Evolutionary conservation across 2,113 vertebrate species (phyloP), one percentile per base, ranked within the genome.

Genomic region (Podarcis muralis): DNA sequence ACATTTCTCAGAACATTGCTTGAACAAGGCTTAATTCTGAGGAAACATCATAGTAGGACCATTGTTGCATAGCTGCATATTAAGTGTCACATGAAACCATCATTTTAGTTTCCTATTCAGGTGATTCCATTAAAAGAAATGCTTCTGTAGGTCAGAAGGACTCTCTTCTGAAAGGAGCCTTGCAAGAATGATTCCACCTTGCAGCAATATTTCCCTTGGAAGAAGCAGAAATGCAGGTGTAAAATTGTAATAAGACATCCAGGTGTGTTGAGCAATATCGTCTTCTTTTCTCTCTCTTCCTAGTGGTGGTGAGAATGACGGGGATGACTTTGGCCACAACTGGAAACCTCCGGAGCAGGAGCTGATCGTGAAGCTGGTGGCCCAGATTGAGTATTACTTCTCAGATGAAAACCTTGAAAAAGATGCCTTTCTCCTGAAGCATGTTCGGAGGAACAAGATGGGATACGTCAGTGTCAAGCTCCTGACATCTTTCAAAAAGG

Each of bases 401-500:
- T 99, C 99, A 0, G 98, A 99, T 68, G 98, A 99, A 83, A 99
- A 99, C 96, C 97, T 99, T 92, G 98, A 99, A 95, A 99, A 98
- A 72, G 99, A 99, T 0, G 98, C 99, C 92, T 99, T 99, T 93
- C 97, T 99, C 87, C 97, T 99, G 35, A 99, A 99, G 93, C 99
- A 99, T 0, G 98, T 99, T 86, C 94, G 99, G 80, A 98, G 99
- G 92, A 99, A 99, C 95, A 99, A 99, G 94, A 97, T 98, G 87
- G 99, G 99, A 12, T 99, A 98, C 2, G 98, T 99, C 96, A 99
- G 98, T 18, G 98, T 99, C 93, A 99, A 99, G 95, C 95, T 99
- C 59, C 98, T 99, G 92, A 99, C 99, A 1, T 99, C 99, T 4
- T 99, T 99, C 96, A 99, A 99, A 96, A 99, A 99, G 98, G 99